These are phyloP conservation scores for Chrysocyon brachyurus DNA, from an alignment of 2,797 vertebrate species.

Conservation along the genomic window DNA sequence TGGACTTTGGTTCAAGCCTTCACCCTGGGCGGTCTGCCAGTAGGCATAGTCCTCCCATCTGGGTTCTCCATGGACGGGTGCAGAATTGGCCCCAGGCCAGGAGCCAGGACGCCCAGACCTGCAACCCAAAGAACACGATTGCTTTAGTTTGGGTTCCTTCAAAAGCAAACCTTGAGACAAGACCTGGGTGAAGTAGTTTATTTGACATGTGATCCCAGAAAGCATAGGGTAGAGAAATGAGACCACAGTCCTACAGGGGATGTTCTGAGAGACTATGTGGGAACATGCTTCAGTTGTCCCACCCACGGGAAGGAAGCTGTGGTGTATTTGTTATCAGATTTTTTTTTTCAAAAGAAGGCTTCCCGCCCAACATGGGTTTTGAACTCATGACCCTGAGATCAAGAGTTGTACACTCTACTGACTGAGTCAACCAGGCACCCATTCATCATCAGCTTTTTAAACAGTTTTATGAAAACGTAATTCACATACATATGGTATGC, in stretches of 20 bases:
- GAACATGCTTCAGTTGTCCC: neutral
- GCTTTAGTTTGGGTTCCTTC: neutral
- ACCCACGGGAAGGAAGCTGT: neutral
- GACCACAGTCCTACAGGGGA: neutral
- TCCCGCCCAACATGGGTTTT: neutral
- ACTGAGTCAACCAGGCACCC: neutral
- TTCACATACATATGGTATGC: neutral
- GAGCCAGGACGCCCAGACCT: neutral
- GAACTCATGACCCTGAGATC: neutral
- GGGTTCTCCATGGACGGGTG: neutral
- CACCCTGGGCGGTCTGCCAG: neutral
- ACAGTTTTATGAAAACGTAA: neutral
- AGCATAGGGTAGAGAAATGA: neutral
- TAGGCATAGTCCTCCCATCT: too few species aligned
- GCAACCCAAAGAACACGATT: neutral
- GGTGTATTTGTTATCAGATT: neutral
- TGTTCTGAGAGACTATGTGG: neutral
- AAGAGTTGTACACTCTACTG: neutral
- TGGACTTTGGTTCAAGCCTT: neutral
- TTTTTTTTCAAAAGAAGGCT: neutral
- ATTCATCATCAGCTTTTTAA: neutral
- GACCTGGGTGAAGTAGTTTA: neutral
- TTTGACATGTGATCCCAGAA: neutral
- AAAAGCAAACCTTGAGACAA: neutral
- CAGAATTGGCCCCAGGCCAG: neutral